Evolutionary conservation across 2,797 vertebrate genomes (phyloP), one percentile per base, ranked within the genome.

Genomic region (Pogoniulus pusillus): DNA sequence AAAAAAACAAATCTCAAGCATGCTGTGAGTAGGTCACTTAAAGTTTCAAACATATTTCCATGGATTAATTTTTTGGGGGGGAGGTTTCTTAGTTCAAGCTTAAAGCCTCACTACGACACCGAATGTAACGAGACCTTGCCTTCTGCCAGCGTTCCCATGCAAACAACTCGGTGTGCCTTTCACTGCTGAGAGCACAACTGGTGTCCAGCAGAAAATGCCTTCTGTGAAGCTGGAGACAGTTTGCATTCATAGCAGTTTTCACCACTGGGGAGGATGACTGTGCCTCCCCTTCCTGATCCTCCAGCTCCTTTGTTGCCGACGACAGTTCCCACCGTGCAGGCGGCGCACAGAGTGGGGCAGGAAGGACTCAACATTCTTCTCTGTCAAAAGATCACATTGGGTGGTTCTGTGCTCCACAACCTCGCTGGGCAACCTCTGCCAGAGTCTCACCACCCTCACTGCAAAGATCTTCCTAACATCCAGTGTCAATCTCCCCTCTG

Each of bases 211-310:
- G 60, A 71, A 93, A 81, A 68, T 0, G 2, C 27, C 70, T 79
- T 82, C 79, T 76, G 18, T 74, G 32, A 89, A 73, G 80, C 64
- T 51, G 32, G 39, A 86, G 90, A 57, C 35, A 11, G 93, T 94
- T 91, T 91, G 86, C 76, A 91, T 93, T 85, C 66, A 78, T 47
- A 63, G 49, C n/a, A 85, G 78, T 91, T 89, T 93, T 89, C 94
- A 93, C 73, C 93, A 89, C 73, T 62, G 71, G 49, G 29, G 71
- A 66, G 82, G 58, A 63, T 73, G 79, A 55, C 66, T 87, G 82
- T 89, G 35, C 1, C 3, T 84, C 95, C 90, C 76, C 73, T 78
- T 66, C 39, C 35, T 68, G 72, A 4, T 24, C 63, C 45, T 37
- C 43, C 39, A 55, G 76, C 57, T 51, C 82, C 85, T 93, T 93